Conservation (phyloP, 2,113 vertebrate genomes). For the Numenius arquata region DNA sequence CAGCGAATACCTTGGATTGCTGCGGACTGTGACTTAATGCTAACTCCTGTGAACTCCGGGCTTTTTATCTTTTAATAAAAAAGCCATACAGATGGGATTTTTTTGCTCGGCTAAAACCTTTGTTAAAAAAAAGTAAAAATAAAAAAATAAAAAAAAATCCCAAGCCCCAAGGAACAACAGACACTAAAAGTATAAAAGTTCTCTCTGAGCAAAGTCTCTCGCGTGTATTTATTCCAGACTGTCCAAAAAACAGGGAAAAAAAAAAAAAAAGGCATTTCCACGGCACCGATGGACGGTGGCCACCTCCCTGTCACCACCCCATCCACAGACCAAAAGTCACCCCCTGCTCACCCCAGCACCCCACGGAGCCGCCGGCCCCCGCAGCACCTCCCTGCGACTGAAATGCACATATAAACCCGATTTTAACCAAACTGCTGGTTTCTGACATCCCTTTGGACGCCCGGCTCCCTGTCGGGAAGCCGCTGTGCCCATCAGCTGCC, state of each 20-base stretch:
- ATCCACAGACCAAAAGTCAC: neutral
- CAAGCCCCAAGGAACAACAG: neutral
- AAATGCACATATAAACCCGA: rapidly evolving
- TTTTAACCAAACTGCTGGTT: rapidly evolving
- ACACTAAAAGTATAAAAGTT: slow-evolving; percentile 2
- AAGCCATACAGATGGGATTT: slow-evolving; percentile 58
- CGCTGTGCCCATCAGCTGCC: neutral
- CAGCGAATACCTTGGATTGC: slow-evolving; percentile 54
- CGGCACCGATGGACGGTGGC: neutral
- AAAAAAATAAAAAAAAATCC: neutral
- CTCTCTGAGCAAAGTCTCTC: neutral
- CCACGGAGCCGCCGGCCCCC: neutral
- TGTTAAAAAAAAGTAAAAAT: slow-evolving; percentile 11
- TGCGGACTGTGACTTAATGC: slow-evolving; percentile 67
- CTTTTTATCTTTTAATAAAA: slow-evolving; percentile 73
- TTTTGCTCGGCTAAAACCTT: slow-evolving; percentile 50
- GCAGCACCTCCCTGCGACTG: neutral
- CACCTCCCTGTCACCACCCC: rapidly evolving
- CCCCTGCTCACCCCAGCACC: neutral
- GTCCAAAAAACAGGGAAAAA: neutral
- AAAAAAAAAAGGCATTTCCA: neutral
- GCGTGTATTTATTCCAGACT: neutral
- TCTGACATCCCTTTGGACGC: rapidly evolving
- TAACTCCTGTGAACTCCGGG: slow-evolving; percentile 61
- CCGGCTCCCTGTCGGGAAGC: too few species aligned